Conservation (phyloP, 2,797 vertebrate genomes). For the Spea hammondii region DNA sequence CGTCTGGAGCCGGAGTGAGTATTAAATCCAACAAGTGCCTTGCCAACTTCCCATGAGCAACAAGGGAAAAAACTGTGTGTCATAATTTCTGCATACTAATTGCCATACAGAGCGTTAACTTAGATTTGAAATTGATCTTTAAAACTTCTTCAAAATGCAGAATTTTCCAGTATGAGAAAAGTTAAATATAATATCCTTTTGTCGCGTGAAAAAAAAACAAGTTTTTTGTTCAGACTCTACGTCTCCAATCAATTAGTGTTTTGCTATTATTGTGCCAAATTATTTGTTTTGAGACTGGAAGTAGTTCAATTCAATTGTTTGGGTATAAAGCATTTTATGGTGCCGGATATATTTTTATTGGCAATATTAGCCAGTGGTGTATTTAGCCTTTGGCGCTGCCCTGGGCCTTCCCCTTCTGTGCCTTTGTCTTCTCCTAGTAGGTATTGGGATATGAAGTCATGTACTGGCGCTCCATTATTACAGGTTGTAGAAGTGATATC, state of each 20-base stretch:
- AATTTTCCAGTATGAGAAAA: too few species aligned
- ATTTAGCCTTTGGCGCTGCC: too few species aligned
- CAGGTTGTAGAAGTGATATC: too few species aligned
- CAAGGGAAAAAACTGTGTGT: not conserved
- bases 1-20: not conserved
- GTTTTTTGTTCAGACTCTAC: conserved; percentile 54
- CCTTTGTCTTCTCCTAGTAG: too few species aligned
- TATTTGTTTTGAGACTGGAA: conserved; percentile 21
- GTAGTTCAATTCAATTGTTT: conserved; percentile 17
- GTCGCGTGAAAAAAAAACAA: conserved; percentile 59
- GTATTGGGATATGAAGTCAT: too few species aligned
- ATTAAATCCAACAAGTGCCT: too few species aligned
- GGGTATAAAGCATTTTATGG: not conserved
- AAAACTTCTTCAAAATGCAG: too few species aligned
- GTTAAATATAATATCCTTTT: conserved; percentile 59
- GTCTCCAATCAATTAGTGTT: conserved; percentile 59
- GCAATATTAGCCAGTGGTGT: too few species aligned
- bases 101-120: not conserved
- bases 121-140: too few species aligned
- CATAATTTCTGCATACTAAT: not conserved
- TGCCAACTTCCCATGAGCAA: not conserved
- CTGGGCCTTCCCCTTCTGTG: too few species aligned
- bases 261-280: conserved; percentile 13
- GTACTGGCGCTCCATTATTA: too few species aligned
- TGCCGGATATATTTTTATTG: too few species aligned